phyloP scores from a whole-genome alignment of 64 coral and sea anemone species.

The Montipora sp. region DNA sequence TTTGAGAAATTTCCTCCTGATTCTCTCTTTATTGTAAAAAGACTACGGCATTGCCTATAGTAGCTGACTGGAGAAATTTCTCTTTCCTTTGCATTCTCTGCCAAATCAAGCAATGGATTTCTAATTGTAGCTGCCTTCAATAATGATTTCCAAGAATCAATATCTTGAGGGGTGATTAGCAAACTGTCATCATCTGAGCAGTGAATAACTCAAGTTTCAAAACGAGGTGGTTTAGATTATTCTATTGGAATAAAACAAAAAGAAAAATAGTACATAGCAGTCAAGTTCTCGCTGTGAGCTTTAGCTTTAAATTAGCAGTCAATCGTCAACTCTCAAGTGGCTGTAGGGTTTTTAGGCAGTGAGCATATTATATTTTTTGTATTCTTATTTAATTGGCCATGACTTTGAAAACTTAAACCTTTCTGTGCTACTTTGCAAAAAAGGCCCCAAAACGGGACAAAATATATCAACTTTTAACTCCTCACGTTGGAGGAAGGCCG shows the following conservation, averaged over 20 bases:
- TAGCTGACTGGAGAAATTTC: constrained; percentile 24
- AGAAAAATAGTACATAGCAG: not conserved
- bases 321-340: not conserved
- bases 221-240: not conserved
- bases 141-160: constrained; percentile 40
- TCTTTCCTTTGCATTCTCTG: constrained; percentile 2
- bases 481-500: not conserved
- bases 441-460: not conserved
- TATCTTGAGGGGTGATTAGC: not conserved
- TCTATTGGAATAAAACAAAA: not conserved
- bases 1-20: not conserved
- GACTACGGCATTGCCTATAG: constrained; percentile 38
- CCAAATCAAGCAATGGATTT: constrained; percentile 36
- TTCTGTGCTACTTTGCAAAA: not conserved
- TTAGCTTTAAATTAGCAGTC: not conserved
- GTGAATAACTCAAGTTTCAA: no score
- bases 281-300: not conserved
- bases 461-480: not conserved
- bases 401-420: not conserved
- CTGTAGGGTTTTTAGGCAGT: not conserved
- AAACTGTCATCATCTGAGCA: no score
- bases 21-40: constrained; percentile 74
- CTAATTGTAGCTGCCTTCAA: constrained; percentile 32
- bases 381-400: not conserved
- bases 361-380: not conserved